Evolutionary conservation across 2,113 vertebrate genomes (phyloP), one percentile per base, ranked within the genome.

Genomic region (Pseudopipra pipra): DNA sequence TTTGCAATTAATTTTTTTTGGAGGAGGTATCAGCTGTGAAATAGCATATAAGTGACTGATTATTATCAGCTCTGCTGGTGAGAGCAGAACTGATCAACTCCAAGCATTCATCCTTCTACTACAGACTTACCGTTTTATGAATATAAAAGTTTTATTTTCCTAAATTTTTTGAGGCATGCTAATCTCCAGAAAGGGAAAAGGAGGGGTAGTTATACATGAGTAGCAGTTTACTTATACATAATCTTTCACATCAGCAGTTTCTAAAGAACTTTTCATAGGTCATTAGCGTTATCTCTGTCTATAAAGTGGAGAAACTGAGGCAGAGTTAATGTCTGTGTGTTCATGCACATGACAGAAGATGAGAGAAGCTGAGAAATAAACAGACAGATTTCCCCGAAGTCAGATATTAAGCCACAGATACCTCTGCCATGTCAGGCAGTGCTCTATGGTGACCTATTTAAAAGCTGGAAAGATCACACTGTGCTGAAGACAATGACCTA

Each of bases 1-100:
- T 98, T 97, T 97, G 97, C 97, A 98, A 98, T 98, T 98, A 98
- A 98, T 98, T 98, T 95, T 93, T 96, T 95, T 83, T 94, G 85
- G 92, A 97, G 92, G 93, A 94, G 96, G 96, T 97, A 98, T 98
- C 96, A 97, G 97, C 97, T 98, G 97, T 96, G 96, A 97, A 97
- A 97, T 96, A 97, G 92, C 93, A 91, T 72, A 88, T 93, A 98
- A 97, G 85, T 94, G 95, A 96, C 97, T 97, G 96, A 97, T 98
- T 97, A 97, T 96, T 97, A 98, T 95, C 95, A 97, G 91, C 95
- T 97, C 91, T 95, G 93, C 84, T 85, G 52, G 88, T 85, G 75
- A 95, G 86, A 71, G 84, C 70, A 96, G 61, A 87, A 84, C 79
- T 74, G 96, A 89, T 96, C 89, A 55, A 66, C 79, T 92, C 91